Evolutionary conservation across 2,113 vertebrate species (phyloP).

Genomic region (Epinephelus fuscoguttatus): DNA sequence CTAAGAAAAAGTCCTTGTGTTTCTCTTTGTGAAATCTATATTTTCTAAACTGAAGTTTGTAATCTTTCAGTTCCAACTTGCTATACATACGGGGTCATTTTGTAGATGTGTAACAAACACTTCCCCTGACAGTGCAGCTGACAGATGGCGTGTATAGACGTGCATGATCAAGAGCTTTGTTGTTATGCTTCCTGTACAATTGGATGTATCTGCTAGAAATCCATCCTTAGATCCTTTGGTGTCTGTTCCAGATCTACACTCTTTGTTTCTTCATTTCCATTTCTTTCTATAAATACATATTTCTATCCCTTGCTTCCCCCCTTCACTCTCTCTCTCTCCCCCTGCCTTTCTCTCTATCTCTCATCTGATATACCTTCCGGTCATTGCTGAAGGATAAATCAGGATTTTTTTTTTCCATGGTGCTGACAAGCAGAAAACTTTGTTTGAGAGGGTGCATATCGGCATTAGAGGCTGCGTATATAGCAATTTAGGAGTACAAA

Average conservation of each 20-base stretch:
- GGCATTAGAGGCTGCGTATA: conserved; percentile 18
- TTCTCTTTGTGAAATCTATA: conserved; percentile 1
- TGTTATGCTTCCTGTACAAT: conserved; percentile 45
- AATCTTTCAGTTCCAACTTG: conserved; percentile 35
- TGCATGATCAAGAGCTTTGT: conserved; percentile 54
- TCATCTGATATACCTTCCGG: conserved; percentile 63
- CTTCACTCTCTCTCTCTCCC: conserved; percentile 9
- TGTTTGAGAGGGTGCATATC: conserved; percentile 52
- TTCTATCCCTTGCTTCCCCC: conserved; percentile 3
- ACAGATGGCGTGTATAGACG: conserved; percentile 61
- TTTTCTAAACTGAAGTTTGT: conserved; percentile 29
- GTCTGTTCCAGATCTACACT: conserved; percentile 31
- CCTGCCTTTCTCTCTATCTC: conserved; percentile 35
- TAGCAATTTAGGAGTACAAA: conserved; percentile 32
- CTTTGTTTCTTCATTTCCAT: conserved; percentile 44
- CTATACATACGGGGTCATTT: conserved; percentile 38
- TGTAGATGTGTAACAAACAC: conserved; percentile 34
- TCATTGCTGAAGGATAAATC: conserved; percentile 74
- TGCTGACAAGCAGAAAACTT: conserved; percentile 79
- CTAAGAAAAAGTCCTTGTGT: not conserved
- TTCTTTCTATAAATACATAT: conserved; percentile 6
- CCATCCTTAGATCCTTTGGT: conserved; percentile 39
- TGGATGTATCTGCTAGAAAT: conserved; percentile 43
- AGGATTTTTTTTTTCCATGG: conserved; percentile 55
- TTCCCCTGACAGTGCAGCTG: conserved; percentile 44